A percentile compares a stretch with the other conserved stretches of the same genome.
Evolutionary conservation across 2,888 invertebrate genomes (phyloP).

Genomic region (Idaea biselata): DNA sequence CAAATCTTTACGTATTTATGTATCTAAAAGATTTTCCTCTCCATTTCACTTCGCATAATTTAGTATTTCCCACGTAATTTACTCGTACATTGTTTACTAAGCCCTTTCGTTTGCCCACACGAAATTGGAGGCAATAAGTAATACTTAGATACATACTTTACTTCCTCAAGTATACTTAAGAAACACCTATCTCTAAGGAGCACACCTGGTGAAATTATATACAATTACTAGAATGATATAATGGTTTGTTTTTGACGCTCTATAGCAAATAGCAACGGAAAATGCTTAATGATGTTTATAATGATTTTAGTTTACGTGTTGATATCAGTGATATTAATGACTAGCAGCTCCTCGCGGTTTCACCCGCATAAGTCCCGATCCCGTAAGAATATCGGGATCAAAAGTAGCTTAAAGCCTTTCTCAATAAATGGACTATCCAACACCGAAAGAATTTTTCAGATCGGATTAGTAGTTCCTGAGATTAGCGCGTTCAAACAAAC

Average conservation of each 20-base stretch:
- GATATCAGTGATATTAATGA: too few species aligned
- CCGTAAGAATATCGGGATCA: too few species aligned
- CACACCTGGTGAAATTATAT: not conserved
- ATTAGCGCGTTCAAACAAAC: too few species aligned
- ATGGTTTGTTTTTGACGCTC: not conserved
- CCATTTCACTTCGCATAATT: not conserved
- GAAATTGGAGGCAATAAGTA: not conserved
- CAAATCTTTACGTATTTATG: not conserved
- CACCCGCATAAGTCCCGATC: too few species aligned
- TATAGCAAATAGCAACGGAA: too few species aligned
- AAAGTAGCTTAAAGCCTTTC: too few species aligned
- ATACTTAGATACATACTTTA: not conserved
- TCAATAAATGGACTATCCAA: too few species aligned
- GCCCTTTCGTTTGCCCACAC: not conserved
- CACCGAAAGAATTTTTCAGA: too few species aligned
- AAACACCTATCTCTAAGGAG: not conserved
- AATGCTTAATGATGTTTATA: too few species aligned
- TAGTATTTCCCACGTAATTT: not conserved
- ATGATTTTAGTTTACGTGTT: too few species aligned
- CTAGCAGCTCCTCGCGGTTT: too few species aligned
- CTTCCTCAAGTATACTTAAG: not conserved
- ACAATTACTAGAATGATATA: not conserved
- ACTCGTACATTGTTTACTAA: not conserved
- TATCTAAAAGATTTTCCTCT: not conserved
- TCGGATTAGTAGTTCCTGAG: too few species aligned